A percentile compares a stretch with the other conserved stretches of the same genome.
Conservation (phyloP, 2,888 invertebrate species). For the Cylloceria caligata region DNA sequence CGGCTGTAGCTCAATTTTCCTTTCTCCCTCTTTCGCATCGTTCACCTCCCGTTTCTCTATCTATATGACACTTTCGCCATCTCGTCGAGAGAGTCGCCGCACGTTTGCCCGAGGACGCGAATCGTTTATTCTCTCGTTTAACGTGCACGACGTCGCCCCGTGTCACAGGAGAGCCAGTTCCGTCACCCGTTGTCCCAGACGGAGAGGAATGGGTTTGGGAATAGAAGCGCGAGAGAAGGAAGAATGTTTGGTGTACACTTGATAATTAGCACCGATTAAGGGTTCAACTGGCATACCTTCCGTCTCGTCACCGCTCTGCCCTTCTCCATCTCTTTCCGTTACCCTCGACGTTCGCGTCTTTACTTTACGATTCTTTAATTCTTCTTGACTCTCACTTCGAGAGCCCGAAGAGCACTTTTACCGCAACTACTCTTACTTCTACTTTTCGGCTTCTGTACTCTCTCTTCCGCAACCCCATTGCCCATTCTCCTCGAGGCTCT, state of each 20-base stretch:
- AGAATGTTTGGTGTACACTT: conserved; percentile 20
- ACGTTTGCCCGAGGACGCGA: conserved; percentile 44
- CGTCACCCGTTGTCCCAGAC: conserved; percentile 1
- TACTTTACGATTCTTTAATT: not conserved
- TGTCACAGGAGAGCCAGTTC: not conserved
- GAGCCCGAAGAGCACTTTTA: not conserved
- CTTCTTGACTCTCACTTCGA: conserved; percentile 4
- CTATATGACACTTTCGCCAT: conserved; percentile 32
- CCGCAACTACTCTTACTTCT: not conserved
- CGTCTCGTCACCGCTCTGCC: not conserved
- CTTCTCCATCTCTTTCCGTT: not conserved
- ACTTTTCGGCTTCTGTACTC: not conserved
- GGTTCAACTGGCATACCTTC: not conserved
- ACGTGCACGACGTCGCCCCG: conserved; percentile 7
- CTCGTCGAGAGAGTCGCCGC: conserved; percentile 18
- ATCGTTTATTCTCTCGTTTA: conserved; percentile 57
- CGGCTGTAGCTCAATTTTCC: conserved; percentile 39
- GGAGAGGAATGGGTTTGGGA: not conserved
- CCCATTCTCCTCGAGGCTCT: conserved; percentile 38
- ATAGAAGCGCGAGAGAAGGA: conserved; percentile 2
- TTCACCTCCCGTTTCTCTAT: not conserved
- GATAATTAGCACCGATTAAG: conserved; percentile 40
- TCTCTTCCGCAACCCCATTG: not conserved
- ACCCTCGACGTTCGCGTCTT: not conserved
- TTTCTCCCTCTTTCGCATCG: conserved; percentile 16